Base-by-base conservation (phyloP, 2,797 vertebrate species). In the Bufotes viridis region DNA sequence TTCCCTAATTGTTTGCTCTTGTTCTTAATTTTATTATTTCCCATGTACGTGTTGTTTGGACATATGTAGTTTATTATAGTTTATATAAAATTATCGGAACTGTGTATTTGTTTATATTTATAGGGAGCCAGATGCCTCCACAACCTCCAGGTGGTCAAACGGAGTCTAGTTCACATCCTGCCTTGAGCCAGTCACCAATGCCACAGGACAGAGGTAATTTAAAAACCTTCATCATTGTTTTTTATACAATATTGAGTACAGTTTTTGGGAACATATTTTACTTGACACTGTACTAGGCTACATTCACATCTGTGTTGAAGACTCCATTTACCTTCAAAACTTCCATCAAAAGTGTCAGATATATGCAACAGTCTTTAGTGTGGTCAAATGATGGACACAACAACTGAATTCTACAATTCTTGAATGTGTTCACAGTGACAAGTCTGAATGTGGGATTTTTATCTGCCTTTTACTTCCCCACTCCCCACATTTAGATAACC, bases 141-240 rank as follows among this genome's bases (percentile, higher is more conserved):
- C 97, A 97, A 93, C 96, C 94, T 90, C 94, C 97, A 86, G 97
- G 97, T 91, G 97, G 95, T 91, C 96, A 97, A 92, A 92, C 97
- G n/a, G 98, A 99, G 86, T 94, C 96, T 89, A 96, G 96, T 93
- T 93, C 95, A 91, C 97, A 96, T 90, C 96, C 96, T 85, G 95
- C 96, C 89, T 93, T 97, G 95, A 97, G 96, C 91, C 97, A 97
- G 92, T 97, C 97, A 65, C 97, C 97, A 89, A 96, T 98, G 97
- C 95, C 97, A 92, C 98, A 98, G 93, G 98, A 99, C 90, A 96
- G 97, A 97, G 97, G 98, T 98, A 60, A 61, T 26, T 1, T 0
- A 26, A 57, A 24, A 57, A 14, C 2, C 0, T 24, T 78, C 15
- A 42, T 57, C 14, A 14, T 24, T 2, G n/a, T 9, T 75, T 51